Base-by-base conservation (phyloP, 2,888 invertebrate species). In the Lomographa bimaculata region DNA sequence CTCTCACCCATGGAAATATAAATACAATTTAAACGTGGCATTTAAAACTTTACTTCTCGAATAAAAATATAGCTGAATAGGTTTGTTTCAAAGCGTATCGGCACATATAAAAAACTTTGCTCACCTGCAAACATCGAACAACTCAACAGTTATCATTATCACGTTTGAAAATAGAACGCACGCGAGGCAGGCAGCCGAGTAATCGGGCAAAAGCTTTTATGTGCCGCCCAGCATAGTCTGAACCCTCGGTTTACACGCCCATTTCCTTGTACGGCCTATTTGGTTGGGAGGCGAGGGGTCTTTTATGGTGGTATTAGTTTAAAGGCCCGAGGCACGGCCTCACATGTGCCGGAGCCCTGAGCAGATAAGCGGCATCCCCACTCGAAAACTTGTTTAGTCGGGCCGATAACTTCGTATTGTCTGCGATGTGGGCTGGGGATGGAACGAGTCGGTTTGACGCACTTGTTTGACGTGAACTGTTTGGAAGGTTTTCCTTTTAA, bases 131-230 rank as follows among this genome's bases (percentile, higher is more conserved):
- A 37, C 28, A 43, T 41, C 32, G 36, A 38, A 50, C 47, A 52
- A 48, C 58, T 46, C 50, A 75, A 81, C 81, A 77, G 79, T 84
- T 85, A 85, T 83, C 85, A 85, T 84, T 84, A 86, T 82, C 85
- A 82, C 84, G 74, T 84, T 83, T 78, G 79, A 80, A 85, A 84
- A 85, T 83, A 80, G 85, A 84, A 85, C 84, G 83, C 87, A 85
- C 84, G 84, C 86, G 79, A 86, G 71, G 76, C 78, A 75, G 73
- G 78, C 83, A 72, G 68, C 69, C 79, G 74, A 79, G 84, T 86
- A 86, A 86, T 86, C 87, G 84, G 76, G 71, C 81, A 80, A 83
- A 79, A 84, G 85, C 86, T 84, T 85, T 80, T 79, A 78, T 70
- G 66, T 59, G 47, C 51, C 71, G 53, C 44, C 86, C 79, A 73